Percentiles rank a stretch among this genome's conserved stretches.
Evolutionary conservation across 2,113 vertebrate genomes (phyloP).

Genomic region (Catharus fuscescens): DNA sequence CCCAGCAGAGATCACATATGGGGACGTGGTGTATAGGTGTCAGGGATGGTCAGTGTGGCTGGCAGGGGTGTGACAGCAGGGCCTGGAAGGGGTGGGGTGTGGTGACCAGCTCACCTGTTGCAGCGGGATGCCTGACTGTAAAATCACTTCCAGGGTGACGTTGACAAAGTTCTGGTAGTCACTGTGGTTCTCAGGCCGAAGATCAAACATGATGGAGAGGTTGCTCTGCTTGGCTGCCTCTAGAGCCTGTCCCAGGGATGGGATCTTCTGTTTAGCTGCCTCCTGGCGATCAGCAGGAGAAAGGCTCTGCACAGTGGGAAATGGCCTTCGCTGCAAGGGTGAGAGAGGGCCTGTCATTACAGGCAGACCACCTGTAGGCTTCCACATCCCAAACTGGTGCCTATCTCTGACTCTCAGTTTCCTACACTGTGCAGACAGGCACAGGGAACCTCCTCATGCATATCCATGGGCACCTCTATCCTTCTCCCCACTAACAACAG

Average conservation of each 20-base stretch:
- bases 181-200: constrained; percentile 75
- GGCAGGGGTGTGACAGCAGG: background rate
- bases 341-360: background rate
- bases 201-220: constrained; percentile 88
- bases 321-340: constrained; percentile 80
- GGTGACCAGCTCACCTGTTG: constrained; percentile 73
- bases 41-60: background rate
- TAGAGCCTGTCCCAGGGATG: constrained; percentile 75
- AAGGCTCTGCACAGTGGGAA: constrained; percentile 75
- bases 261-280: constrained; percentile 76
- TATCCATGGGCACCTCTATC: background rate
- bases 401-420: background rate
- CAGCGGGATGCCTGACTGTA: constrained; percentile 67
- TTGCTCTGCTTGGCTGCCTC: constrained; percentile 73
- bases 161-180: constrained; percentile 72
- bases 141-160: constrained; percentile 70
- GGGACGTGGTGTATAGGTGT: background rate
- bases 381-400: background rate
- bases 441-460: background rate
- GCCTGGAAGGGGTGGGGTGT: background rate
- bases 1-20: background rate
- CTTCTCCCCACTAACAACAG: background rate
- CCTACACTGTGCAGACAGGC: background rate
- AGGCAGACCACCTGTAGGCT: background rate
- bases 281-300: constrained; percentile 63